Percentiles rank a stretch among this genome's conserved stretches.
These are phyloP conservation scores for Poeciliopsis prolifica DNA, from an alignment of 2,113 vertebrate species.

Conservation along the genomic window DNA sequence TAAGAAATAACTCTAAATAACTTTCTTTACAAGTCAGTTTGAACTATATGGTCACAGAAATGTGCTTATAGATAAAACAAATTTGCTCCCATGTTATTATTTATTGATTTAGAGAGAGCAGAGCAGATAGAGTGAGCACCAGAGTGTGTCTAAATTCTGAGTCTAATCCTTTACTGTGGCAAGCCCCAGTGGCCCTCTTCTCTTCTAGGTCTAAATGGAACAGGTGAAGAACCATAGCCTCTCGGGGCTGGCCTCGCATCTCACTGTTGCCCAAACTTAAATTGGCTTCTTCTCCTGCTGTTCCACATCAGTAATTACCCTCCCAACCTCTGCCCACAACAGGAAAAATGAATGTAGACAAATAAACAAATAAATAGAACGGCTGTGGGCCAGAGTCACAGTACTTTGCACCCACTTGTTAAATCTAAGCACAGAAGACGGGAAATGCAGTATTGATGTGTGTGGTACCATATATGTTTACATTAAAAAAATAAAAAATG, in stretches of 20 bases:
- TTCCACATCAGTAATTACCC: slow-evolving; percentile 69
- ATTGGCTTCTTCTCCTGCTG: slow-evolving; percentile 69
- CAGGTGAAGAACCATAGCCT: slow-evolving; percentile 62
- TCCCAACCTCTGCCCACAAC: slow-evolving; percentile 45
- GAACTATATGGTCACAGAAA: slow-evolving; percentile 33
- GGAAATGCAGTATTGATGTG: slow-evolving; percentile 11
- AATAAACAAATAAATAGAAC: slow-evolving; percentile 70
- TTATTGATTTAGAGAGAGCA: slow-evolving; percentile 57
- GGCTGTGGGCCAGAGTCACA: slow-evolving; percentile 38
- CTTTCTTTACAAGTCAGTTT: slow-evolving; percentile 30
- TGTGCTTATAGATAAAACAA: slow-evolving; percentile 37
- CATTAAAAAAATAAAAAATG: background rate
- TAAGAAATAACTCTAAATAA: background rate
- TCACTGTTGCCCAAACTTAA: slow-evolving; percentile 63
- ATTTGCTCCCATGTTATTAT: slow-evolving; percentile 47
- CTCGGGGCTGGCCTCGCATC: slow-evolving; percentile 61
- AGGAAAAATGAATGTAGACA: slow-evolving; percentile 63
- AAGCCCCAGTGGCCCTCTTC: slow-evolving; percentile 48
- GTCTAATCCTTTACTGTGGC: slow-evolving; percentile 61
- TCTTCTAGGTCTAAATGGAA: slow-evolving; percentile 62
- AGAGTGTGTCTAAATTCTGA: slow-evolving; percentile 49
- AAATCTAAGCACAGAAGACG: slow-evolving; percentile 17
- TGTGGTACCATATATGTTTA: slow-evolving; percentile 11
- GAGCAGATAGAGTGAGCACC: slow-evolving; percentile 23
- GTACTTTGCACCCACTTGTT: slow-evolving; percentile 46